These are phyloP conservation scores for Dendrophyllia cribrosa DNA, from an alignment of 64 coral and sea anemone genomes.

Conservation along the genomic window DNA sequence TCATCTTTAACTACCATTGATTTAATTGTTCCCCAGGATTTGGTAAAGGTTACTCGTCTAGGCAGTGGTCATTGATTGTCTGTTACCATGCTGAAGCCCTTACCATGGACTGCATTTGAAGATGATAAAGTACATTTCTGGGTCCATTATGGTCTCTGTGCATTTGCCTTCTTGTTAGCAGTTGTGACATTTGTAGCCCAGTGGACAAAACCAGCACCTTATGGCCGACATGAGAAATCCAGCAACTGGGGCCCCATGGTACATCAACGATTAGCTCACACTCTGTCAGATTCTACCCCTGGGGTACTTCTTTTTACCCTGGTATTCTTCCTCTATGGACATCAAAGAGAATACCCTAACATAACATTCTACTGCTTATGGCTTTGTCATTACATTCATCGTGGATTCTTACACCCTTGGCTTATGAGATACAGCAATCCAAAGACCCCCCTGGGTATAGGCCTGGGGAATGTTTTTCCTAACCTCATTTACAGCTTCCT, in stretches of 20 bases:
- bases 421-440: conserved; percentile 68
- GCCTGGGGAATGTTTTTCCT: conserved; percentile 34
- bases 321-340: conserved; percentile 64
- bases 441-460: conserved; percentile 56
- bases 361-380: conserved; percentile 48
- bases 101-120: conserved; percentile 56
- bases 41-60: too few relatives aligned
- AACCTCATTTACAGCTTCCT: conserved; percentile 61
- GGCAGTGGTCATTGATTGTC: background rate
- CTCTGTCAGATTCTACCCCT: conserved; percentile 54
- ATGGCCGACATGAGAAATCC: conserved; percentile 26
- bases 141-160: conserved; percentile 62
- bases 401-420: conserved; percentile 64
- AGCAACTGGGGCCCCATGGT: conserved; percentile 41
- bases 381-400: conserved; percentile 69
- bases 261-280: conserved; percentile 53
- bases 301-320: conserved; percentile 51
- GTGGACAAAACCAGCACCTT: conserved; percentile 54
- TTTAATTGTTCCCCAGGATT: too few relatives aligned
- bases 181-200: conserved; percentile 39
- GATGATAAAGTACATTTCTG: conserved; percentile 42
- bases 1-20: too few relatives aligned
- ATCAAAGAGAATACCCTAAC: conserved; percentile 38
- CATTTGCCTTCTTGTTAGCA: conserved; percentile 51
- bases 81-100: background rate